Conservation (phyloP, 2,113 vertebrate genomes). For the Nipponia nippon region DNA sequence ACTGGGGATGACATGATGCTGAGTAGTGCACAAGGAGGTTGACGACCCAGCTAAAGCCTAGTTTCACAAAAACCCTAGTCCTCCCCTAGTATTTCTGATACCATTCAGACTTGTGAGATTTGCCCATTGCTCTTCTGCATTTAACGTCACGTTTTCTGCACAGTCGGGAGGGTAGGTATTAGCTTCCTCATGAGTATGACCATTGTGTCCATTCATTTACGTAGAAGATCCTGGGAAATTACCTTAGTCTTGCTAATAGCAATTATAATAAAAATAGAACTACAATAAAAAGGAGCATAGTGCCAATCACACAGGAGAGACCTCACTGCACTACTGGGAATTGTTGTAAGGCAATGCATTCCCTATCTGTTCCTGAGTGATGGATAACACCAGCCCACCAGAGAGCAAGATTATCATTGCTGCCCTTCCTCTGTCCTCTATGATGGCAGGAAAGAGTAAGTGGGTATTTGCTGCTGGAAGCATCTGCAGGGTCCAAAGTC, state of each 20-base stretch:
- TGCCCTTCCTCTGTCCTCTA: conserved; percentile 38
- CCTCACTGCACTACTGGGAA: not conserved
- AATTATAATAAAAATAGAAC: not conserved
- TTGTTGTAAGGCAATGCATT: not conserved
- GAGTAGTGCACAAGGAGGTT: not conserved
- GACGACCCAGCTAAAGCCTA: not conserved
- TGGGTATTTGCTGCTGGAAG: not conserved
- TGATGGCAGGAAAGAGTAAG: not conserved
- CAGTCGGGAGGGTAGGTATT: not conserved
- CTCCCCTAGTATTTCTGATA: not conserved
- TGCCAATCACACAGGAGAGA: not conserved
- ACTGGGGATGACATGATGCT: not conserved
- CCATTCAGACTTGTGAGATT: not conserved
- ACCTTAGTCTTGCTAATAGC: not conserved
- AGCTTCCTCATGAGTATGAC: not conserved
- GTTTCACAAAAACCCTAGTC: not conserved
- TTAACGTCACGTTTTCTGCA: not conserved
- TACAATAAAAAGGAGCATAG: not conserved
- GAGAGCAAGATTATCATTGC: not conserved
- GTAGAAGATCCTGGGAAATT: not conserved
- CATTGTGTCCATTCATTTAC: not conserved
- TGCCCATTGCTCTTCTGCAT: not conserved
- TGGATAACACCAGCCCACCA: not conserved
- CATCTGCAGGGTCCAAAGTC: not conserved
- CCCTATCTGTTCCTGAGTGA: not conserved